Base-by-base conservation (phyloP, 2,797 vertebrate species). In the Ispidina lecontei region DNA sequence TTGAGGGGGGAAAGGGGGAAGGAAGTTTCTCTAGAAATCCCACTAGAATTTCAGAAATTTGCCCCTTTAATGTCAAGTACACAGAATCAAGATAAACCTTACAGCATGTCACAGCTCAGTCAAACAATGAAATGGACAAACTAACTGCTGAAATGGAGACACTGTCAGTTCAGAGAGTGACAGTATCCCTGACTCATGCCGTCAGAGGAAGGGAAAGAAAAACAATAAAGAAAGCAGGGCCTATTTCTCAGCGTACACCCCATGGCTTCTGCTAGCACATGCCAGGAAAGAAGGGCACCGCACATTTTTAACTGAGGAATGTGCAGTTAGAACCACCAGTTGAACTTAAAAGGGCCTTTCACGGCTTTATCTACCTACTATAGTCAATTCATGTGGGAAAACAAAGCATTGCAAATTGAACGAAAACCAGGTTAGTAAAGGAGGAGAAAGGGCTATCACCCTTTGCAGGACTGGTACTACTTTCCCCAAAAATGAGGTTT, bases 131-230 rank as follows among this genome's bases (percentile, higher is more conserved):
- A 76, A 55, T 0, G 2, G 65, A 43, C 49, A 91, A 87, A 62
- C 22, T 49, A 64, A 73, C 49, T 43, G 68, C 71, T 1, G 3
- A 79, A 64, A 49, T 19, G 35, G 68, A 93, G 78, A 51, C 3
- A 3, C 37, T 37, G 12, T n/a, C 2, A 4, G 25, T 84, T 89
- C 70, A 29, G 70, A 71, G 52, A 22, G 28, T 20, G 83, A 52
- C 70, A 56, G 71, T 28, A n/a, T 25, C 35, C 84, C 82, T 81
- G 83, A 85, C 59, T 89, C 84, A 59, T 6, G 18, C 59, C 81
- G 84, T 23, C 69, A 65, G 72, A 93, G 92, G 87, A 84, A 95
- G 90, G 86, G 86, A 89, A 95, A 82, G 69, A 91, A 26, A 35
- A 92, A 74, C 58, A 92, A 87, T 77, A 73, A 90, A 41, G 89